A percentile compares a stretch with the other conserved stretches of the same genome.
These are phyloP conservation scores for Colinus virginianus DNA, from an alignment of 2,113 vertebrate genomes.

Conservation along the genomic window DNA sequence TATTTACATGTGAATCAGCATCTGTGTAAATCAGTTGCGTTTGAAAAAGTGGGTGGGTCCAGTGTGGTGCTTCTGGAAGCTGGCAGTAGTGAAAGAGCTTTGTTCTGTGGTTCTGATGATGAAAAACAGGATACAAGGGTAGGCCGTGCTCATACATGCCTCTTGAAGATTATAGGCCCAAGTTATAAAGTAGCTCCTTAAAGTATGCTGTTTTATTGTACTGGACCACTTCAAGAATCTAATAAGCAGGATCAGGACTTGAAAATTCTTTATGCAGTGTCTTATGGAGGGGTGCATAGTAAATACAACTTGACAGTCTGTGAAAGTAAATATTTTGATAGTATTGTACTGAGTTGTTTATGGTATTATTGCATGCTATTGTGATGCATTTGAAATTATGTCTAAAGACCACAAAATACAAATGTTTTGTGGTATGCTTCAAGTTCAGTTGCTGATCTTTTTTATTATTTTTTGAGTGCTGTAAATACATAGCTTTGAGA, in stretches of 20 bases:
- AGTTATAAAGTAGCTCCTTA: neutral
- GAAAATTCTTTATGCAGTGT: neutral
- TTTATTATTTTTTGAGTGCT: neutral
- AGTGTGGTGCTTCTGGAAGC: neutral
- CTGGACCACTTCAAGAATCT: neutral
- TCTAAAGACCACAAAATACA: neutral
- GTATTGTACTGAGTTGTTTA: neutral
- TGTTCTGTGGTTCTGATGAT: neutral
- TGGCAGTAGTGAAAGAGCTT: neutral
- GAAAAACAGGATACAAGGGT: neutral
- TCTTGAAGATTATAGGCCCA: neutral
- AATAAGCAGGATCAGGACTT: neutral
- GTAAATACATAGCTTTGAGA: constrained; percentile 52
- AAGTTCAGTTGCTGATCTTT: neutral
- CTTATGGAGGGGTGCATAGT: neutral
- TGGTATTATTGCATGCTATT: neutral
- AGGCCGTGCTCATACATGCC: neutral
- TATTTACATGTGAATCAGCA: neutral
- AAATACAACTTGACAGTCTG: neutral
- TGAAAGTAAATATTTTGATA: neutral
- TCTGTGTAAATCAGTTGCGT: neutral
- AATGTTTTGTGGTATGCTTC: neutral
- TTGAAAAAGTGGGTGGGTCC: neutral
- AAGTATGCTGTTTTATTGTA: neutral
- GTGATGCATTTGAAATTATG: neutral